Evolutionary conservation across 2,888 invertebrate genomes (phyloP).

Genomic region (Panopea generosa): DNA sequence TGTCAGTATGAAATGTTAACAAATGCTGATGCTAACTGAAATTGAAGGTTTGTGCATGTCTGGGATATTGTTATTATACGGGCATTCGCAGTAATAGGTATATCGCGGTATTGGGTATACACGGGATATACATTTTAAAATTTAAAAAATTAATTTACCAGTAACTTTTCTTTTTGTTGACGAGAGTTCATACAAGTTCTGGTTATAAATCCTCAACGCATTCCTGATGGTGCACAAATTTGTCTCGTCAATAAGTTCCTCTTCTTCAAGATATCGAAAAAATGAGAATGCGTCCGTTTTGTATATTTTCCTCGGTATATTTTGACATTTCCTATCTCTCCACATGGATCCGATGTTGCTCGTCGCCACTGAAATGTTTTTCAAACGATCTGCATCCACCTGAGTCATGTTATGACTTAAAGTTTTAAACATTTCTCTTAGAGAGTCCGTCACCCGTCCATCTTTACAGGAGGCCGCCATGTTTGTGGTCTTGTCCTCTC

Average conservation of each 20-base stretch:
- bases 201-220: conserved; percentile 7
- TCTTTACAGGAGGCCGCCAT: neutral
- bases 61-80: too few species aligned
- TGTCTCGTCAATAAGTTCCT: conserved; percentile 23
- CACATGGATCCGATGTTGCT: neutral
- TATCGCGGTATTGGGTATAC: too few species aligned
- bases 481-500: neutral
- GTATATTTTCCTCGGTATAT: conserved; percentile 26
- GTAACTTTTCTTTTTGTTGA: neutral
- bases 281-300: conserved; percentile 35
- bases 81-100: too few species aligned
- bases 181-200: conserved; percentile 16
- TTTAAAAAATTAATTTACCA: too few species aligned
- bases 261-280: conserved; percentile 22
- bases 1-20: too few species aligned
- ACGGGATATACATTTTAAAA: too few species aligned
- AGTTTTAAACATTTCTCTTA: conserved; percentile 66
- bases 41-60: too few species aligned
- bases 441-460: neutral
- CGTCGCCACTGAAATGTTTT: conserved; percentile 8
- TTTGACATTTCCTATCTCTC: neutral
- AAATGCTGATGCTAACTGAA: too few species aligned
- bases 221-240: conserved; percentile 10
- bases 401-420: conserved; percentile 71
- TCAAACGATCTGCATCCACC: conserved; percentile 45